Conservation (phyloP, 2,888 invertebrate species). For the Dorcus hopei region DNA sequence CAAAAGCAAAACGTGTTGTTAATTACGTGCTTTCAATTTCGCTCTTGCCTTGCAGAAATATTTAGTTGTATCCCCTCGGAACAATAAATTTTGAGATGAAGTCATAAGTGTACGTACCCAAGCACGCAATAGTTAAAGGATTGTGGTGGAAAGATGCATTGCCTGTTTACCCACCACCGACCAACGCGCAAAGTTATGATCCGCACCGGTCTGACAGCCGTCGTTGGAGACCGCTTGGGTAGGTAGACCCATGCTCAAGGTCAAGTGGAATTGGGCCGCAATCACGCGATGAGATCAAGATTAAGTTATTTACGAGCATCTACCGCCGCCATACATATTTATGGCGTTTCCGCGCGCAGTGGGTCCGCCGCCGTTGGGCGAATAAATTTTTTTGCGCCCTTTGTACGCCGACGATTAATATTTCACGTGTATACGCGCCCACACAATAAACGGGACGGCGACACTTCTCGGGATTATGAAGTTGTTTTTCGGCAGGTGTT, state of each 20-base stretch:
- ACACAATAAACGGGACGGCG: not conserved
- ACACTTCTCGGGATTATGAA: not conserved
- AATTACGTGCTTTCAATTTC: no score
- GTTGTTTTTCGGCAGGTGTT: slow-evolving; percentile 1
- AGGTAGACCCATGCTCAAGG: not conserved
- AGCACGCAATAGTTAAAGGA: not conserved
- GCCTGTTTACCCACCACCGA: no score
- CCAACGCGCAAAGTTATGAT: no score
- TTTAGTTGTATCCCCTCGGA: no score
- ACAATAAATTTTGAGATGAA: no score
- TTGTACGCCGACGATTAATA: not conserved
- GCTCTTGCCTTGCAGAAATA: no score
- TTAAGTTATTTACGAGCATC: not conserved
- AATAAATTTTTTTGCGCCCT: not conserved
- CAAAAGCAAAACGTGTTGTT: no score
- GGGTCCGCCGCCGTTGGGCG: not conserved
- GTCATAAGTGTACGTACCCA: no score
- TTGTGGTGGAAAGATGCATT: not conserved
- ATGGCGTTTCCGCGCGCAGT: slow-evolving; percentile 1
- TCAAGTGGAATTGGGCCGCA: not conserved
- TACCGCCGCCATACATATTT: slow-evolving; percentile 2
- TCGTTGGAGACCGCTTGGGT: not conserved
- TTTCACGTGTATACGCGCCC: not conserved
- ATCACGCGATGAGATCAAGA: slow-evolving; percentile 2
- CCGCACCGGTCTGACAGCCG: not conserved